Conservation (phyloP, 2,113 vertebrate species). For the Ptychochromis oligacanthus region DNA sequence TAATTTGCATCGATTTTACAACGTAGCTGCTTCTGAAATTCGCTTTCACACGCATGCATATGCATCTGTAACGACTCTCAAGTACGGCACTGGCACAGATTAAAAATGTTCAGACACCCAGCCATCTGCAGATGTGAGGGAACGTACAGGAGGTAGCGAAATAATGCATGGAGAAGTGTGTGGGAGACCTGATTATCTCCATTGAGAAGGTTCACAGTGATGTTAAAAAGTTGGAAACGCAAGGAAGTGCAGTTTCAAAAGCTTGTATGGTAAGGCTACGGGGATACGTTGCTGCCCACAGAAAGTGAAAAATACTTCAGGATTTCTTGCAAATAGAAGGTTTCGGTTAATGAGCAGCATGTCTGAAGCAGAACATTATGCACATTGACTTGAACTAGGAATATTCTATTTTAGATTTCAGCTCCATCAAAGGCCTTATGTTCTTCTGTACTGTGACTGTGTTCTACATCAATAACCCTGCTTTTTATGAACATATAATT, state of each 20-base stretch:
- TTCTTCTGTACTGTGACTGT: constrained; percentile 17
- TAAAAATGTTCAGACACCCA: neutral
- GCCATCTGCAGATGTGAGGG: neutral
- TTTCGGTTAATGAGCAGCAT: constrained; percentile 41
- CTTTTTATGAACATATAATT: constrained; percentile 25
- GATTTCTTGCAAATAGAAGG: constrained; percentile 19
- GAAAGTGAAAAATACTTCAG: neutral
- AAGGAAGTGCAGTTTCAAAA: constrained; percentile 23
- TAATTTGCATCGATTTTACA: neutral
- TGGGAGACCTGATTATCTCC: neutral
- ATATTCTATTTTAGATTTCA: constrained; percentile 38
- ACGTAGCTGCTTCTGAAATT: neutral
- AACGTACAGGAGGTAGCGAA: neutral
- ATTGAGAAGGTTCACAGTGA: neutral
- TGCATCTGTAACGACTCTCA: neutral
- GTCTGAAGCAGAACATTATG: constrained; percentile 42
- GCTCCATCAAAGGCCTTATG: constrained; percentile 45
- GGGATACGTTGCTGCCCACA: constrained; percentile 1
- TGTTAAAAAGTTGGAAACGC: constrained; percentile 7
- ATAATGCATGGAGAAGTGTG: constrained; percentile 7
- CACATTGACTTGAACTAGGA: constrained; percentile 11
- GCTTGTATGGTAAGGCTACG: constrained; percentile 8
- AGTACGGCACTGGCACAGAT: neutral
- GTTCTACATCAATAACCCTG: constrained; percentile 30
- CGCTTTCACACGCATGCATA: neutral